These are phyloP conservation scores for Hipparchia semele DNA, from an alignment of 2,888 invertebrate genomes.

Conservation along the genomic window DNA sequence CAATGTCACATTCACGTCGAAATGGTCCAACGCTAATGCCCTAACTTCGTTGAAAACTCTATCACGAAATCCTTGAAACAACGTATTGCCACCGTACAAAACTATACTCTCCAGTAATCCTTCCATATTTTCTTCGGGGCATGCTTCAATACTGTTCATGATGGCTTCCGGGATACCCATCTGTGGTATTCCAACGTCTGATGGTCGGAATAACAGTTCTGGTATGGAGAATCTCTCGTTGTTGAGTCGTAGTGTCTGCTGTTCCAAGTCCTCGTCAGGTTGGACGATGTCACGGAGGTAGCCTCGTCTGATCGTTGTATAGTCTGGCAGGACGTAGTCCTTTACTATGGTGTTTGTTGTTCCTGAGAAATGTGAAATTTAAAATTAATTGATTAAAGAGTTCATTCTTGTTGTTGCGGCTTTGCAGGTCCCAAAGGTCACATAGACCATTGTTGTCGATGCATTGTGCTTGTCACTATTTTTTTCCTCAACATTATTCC, in stretches of 20 bases:
- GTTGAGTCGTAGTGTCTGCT: constrained; percentile 92
- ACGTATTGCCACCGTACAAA: constrained; percentile 90
- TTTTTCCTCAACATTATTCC: too few relatives aligned
- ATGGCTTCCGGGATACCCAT: constrained; percentile 97
- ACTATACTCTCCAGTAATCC: constrained; percentile 92
- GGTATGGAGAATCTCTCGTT: constrained; percentile 98
- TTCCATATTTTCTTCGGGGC: constrained; percentile 89
- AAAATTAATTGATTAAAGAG: too few relatives aligned
- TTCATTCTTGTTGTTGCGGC: too few relatives aligned
- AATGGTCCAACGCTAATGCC: constrained; percentile 89
- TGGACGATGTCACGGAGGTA: constrained; percentile 74
- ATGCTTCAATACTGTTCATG: constrained; percentile 88
- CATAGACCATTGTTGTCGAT: too few relatives aligned
- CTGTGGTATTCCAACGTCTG: constrained; percentile 95
- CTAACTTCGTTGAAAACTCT: constrained; percentile 86
- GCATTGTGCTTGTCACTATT: too few relatives aligned
- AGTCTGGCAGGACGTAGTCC: constrained; percentile 98
- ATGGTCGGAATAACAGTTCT: constrained; percentile 96
- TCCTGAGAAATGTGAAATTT: constrained; percentile 53
- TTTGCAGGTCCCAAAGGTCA: too few relatives aligned
- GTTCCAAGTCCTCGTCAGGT: constrained; percentile 79
- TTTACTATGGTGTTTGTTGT: constrained; percentile 88
- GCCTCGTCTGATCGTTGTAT: constrained; percentile 93
- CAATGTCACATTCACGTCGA: constrained; percentile 86
- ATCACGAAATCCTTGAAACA: constrained; percentile 93